Evolutionary conservation across 2,888 invertebrate genomes (phyloP).

Genomic region (Ochropleura leucogaster): DNA sequence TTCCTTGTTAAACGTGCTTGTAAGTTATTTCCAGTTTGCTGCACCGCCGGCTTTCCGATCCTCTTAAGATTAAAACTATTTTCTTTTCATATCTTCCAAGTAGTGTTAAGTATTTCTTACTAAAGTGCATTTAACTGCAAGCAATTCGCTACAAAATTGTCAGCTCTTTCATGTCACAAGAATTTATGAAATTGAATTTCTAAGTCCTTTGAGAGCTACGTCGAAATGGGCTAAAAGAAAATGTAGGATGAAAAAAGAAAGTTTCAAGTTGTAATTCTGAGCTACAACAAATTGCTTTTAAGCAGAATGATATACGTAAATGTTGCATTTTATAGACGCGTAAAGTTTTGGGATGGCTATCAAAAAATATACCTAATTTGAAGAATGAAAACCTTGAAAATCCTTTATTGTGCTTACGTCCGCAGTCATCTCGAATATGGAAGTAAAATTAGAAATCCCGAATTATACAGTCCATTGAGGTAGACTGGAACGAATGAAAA

Average conservation of each 20-base stretch:
- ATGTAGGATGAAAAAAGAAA: background rate
- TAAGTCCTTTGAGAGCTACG: background rate
- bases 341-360: background rate
- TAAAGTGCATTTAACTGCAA: conserved; percentile 2
- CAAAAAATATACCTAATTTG: background rate
- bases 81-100: background rate
- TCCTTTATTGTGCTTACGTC: too few relatives aligned
- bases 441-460: too few relatives aligned
- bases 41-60: background rate
- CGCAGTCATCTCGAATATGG: too few relatives aligned
- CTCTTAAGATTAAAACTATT: background rate
- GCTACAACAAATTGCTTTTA: background rate
- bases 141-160: background rate
- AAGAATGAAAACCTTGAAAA: too few relatives aligned
- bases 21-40: background rate
- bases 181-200: background rate
- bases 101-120: background rate
- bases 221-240: background rate
- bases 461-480: too few relatives aligned
- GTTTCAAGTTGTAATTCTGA: background rate
- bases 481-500: too few relatives aligned
- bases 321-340: background rate
- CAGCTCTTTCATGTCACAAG: background rate
- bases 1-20: background rate
- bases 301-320: background rate